These are phyloP conservation scores for Acanthopleura granulata DNA, from an alignment of 2,888 invertebrate species.

Conservation along the genomic window DNA sequence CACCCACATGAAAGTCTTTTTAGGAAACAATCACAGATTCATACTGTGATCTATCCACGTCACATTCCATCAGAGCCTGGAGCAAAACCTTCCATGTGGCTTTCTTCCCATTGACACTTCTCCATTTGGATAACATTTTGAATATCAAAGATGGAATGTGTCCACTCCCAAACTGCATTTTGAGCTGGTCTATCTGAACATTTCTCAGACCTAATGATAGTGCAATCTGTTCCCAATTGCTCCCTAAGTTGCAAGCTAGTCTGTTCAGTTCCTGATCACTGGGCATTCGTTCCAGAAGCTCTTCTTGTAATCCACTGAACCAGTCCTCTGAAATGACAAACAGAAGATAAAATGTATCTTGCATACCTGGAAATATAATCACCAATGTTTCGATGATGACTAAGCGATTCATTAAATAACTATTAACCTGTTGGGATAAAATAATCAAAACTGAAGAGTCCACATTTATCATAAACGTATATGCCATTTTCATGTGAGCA, in stretches of 20 bases:
- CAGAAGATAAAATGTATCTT: too few species aligned
- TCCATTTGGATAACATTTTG: conserved; percentile 9
- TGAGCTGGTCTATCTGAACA: not conserved
- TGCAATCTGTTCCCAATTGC: conserved; percentile 11
- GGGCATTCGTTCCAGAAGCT: not conserved
- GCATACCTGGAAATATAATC: too few species aligned
- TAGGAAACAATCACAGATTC: not conserved
- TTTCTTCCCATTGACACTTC: not conserved
- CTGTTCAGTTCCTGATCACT: not conserved
- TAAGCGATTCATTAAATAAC: too few species aligned
- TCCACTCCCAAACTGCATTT: not conserved
- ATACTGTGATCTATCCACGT: not conserved
- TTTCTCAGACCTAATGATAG: not conserved
- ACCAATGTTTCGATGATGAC: too few species aligned
- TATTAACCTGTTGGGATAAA: too few species aligned
- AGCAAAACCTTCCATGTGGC: conserved; percentile 11
- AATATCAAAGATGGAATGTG: conserved; percentile 1
- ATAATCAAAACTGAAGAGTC: too few species aligned
- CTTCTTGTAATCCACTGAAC: not conserved
- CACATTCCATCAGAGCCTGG: not conserved
- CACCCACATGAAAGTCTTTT: too few species aligned
- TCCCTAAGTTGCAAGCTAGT: not conserved
- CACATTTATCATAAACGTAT: too few species aligned
- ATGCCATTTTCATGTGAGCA: too few species aligned
- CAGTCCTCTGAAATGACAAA: conserved; percentile 4